Conservation (phyloP, 1,140 invertebrate genomes). For the Drosophila repletoides region DNA sequence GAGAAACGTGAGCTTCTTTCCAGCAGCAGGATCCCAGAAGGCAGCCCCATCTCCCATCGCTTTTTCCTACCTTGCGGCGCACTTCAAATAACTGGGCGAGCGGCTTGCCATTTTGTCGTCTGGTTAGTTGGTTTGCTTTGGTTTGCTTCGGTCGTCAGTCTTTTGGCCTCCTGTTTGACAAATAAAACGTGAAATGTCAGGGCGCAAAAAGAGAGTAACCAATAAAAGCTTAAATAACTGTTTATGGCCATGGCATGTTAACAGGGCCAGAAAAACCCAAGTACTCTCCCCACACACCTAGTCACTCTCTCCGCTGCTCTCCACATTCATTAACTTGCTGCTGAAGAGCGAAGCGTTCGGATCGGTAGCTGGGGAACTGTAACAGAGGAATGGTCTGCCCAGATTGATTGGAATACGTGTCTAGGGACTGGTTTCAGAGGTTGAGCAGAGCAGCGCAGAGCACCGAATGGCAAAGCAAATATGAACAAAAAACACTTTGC, state of each 20-base stretch:
- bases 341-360: constrained; percentile 9
- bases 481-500: constrained; percentile 11
- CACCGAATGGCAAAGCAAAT: not conserved
- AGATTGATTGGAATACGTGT: constrained; percentile 22
- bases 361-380: not conserved
- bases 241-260: constrained; percentile 77
- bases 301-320: constrained; percentile 11
- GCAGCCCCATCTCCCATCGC: too few species aligned
- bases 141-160: constrained; percentile 73
- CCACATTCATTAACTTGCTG: constrained; percentile 59
- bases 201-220: constrained; percentile 70
- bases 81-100: constrained; percentile 40
- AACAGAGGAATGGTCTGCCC: not conserved
- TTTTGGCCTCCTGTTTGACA: constrained; percentile 69
- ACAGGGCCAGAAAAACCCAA: constrained; percentile 47
- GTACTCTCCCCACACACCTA: not conserved
- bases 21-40: not conserved
- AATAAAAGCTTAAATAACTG: constrained; percentile 81
- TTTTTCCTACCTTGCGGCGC: constrained; percentile 43
- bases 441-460: not conserved
- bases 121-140: constrained; percentile 4
- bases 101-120: constrained; percentile 27
- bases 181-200: constrained; percentile 78
- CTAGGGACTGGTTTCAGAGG: not conserved
- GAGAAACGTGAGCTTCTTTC: not conserved